Percentiles rank a stretch among this genome's conserved stretches.
Evolutionary conservation across 2,113 vertebrate genomes (phyloP).

Genomic region (Pelusios castaneus): DNA sequence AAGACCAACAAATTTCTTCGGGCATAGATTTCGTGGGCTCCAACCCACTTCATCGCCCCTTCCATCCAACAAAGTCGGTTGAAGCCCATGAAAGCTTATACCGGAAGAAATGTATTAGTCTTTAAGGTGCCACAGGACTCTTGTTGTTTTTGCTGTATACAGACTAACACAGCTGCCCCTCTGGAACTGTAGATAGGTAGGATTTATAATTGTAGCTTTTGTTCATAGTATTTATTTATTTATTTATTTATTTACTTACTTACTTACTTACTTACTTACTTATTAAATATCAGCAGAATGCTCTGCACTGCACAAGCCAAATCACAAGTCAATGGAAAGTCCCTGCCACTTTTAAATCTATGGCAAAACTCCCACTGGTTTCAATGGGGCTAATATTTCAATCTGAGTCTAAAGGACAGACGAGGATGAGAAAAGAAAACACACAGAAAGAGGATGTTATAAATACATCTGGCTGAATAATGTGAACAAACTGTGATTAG

Average conservation of each 20-base stretch:
- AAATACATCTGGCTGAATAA: background rate
- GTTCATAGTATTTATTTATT: background rate
- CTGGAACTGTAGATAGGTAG: background rate
- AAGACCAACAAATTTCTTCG: too few relatives aligned
- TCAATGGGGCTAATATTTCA: background rate
- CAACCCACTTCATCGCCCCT: too few relatives aligned
- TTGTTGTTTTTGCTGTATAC: too few relatives aligned
- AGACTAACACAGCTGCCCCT: too few relatives aligned
- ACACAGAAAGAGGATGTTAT: accelerated
- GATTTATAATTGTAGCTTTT: background rate
- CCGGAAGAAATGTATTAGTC: too few relatives aligned
- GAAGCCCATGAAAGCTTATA: too few relatives aligned
- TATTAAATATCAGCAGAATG: background rate
- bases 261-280: background rate
- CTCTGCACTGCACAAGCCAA: background rate
- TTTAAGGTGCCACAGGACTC: too few relatives aligned
- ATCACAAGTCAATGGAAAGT: background rate
- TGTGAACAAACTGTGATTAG: background rate
- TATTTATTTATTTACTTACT: background rate
- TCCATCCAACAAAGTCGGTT: too few relatives aligned
- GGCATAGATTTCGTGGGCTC: too few relatives aligned
- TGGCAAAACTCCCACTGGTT: background rate
- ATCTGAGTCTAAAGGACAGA: background rate
- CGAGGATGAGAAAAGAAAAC: background rate
- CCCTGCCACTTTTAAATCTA: background rate